Conservation (phyloP, 2,113 vertebrate species). For the Callorhinus ursinus region DNA sequence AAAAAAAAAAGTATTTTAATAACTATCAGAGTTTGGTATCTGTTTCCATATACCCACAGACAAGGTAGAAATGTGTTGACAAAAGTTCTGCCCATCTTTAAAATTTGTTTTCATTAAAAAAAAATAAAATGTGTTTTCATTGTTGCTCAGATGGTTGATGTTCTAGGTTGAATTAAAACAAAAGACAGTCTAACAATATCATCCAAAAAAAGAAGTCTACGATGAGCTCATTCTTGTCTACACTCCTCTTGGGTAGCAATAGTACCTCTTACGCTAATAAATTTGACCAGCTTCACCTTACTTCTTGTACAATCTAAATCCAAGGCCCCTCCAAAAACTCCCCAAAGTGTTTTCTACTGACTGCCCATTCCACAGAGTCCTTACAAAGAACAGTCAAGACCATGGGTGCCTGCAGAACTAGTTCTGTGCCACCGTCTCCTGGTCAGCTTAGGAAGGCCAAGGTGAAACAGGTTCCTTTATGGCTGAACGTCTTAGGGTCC, state of each 20-base stretch:
- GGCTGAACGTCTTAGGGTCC: not conserved
- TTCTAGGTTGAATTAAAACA: not conserved
- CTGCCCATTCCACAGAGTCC: not conserved
- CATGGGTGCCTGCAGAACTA: too few species aligned
- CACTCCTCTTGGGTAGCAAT: not conserved
- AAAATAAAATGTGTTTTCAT: not conserved
- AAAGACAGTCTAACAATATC: not conserved
- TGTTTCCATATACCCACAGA: not conserved
- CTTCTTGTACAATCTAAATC: not conserved
- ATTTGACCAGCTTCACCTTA: not conserved
- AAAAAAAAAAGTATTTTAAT: not conserved
- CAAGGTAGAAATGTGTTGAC: not conserved
- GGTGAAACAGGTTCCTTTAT: not conserved
- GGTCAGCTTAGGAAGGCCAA: not conserved
- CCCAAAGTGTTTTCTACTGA: not conserved
- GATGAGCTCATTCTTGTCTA: not conserved
- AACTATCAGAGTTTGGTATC: not conserved
- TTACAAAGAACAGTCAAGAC: not conserved
- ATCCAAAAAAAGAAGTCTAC: not conserved
- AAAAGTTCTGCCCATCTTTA: not conserved
- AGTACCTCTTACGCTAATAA: not conserved
- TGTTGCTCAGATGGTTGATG: not conserved
- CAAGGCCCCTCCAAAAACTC: not conserved
- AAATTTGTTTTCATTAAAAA: not conserved
- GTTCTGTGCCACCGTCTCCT: not conserved